A percentile compares a stretch with the other conserved stretches of the same genome.
Evolutionary conservation across 2,113 vertebrate species (phyloP).

Genomic region (Sinosuthora webbiana): DNA sequence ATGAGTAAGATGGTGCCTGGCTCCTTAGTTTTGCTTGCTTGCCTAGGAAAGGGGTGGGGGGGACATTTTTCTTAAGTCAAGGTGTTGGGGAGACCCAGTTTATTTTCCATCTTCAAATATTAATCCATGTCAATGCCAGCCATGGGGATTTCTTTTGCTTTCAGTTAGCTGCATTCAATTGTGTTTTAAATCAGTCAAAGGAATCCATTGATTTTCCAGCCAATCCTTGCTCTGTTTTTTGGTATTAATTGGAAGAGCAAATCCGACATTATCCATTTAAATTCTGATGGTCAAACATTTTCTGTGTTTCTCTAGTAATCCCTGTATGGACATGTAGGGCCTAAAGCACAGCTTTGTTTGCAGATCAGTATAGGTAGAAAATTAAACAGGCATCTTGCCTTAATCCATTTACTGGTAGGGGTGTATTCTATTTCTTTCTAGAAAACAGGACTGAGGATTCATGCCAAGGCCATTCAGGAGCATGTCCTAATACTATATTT

Average conservation of each 20-base stretch:
- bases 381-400: background rate
- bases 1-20: background rate
- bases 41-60: background rate
- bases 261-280: background rate
- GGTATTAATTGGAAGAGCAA: background rate
- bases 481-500: background rate
- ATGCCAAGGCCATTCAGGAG: background rate
- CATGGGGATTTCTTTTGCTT: background rate
- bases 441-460: background rate
- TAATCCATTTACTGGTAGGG: background rate
- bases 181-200: background rate
- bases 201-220: background rate
- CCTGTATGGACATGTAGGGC: background rate
- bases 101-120: background rate
- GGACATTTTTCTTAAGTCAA: background rate
- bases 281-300: background rate
- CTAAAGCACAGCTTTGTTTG: background rate
- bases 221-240: background rate
- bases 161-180: background rate
- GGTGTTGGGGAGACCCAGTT: background rate
- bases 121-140: background rate
- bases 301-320: background rate
- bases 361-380: background rate
- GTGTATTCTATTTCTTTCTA: background rate
- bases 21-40: background rate